Conservation (phyloP, 2,113 vertebrate genomes). For the Benitochromis conjunctus region DNA sequence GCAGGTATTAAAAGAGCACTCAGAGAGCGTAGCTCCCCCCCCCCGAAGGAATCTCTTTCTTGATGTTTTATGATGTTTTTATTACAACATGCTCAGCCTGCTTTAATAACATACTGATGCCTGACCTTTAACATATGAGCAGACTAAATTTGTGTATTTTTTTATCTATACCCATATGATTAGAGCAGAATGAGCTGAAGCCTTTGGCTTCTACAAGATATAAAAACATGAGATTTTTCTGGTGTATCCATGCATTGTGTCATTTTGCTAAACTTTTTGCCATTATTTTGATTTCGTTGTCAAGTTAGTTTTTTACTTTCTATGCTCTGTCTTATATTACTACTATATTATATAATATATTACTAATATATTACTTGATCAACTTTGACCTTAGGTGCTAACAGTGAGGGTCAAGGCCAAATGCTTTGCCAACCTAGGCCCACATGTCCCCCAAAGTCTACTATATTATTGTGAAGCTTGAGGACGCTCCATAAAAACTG, state of each 20-base stretch:
- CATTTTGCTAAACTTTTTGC: neutral
- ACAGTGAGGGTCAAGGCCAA: too few species aligned
- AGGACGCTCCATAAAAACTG: too few species aligned
- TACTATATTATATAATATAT: too few species aligned
- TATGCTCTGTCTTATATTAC: too few species aligned
- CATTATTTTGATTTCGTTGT: neutral
- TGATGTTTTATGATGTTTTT: neutral
- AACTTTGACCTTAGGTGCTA: too few species aligned
- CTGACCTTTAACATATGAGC: neutral
- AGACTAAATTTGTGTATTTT: neutral
- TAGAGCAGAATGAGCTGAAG: neutral
- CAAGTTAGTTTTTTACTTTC: neutral
- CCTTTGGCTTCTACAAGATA: neutral
- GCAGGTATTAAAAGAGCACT: neutral
- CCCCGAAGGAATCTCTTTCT: neutral
- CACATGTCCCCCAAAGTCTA: neutral
- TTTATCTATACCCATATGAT: neutral
- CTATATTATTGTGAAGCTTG: too few species aligned
- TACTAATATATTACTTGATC: too few species aligned
- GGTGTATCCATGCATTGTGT: accelerated
- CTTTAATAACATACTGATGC: neutral
- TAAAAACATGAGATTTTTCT: neutral
- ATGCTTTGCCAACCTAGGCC: neutral
- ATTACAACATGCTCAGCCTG: neutral
- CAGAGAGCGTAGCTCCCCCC: neutral